phyloP scores from a whole-genome alignment of 2,113 vertebrate genomes.

The Catharus bicknelli region DNA sequence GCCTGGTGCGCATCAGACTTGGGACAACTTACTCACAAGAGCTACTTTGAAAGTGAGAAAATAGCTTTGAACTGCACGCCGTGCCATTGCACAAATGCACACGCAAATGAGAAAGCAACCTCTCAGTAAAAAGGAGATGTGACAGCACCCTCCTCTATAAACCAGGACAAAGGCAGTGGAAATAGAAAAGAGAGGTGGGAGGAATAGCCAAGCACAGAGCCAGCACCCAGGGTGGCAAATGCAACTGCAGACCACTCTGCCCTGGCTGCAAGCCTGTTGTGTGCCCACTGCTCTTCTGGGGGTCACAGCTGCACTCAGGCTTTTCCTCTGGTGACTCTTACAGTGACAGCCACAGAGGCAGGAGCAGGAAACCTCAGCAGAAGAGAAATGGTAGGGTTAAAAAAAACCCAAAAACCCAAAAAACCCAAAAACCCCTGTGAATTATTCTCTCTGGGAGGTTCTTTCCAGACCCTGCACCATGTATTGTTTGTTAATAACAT shows the following conservation, averaged over 20 bases:
- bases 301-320: not conserved
- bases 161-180: not conserved
- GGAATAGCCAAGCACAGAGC: rapidly evolving
- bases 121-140: not conserved
- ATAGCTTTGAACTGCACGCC: conserved; percentile 46
- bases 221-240: not conserved
- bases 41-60: conserved; percentile 46
- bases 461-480: not conserved
- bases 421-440: not conserved
- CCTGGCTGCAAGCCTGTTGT: not conserved
- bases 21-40: conserved; percentile 3
- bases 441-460: not conserved
- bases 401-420: not conserved
- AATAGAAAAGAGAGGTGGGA: not conserved
- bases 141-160: not conserved
- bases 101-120: not conserved
- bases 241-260: not conserved
- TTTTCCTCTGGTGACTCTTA: not conserved
- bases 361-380: not conserved
- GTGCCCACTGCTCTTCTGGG: not conserved
- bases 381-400: not conserved
- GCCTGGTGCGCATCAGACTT: conserved; percentile 17
- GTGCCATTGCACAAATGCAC: not conserved
- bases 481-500: not conserved
- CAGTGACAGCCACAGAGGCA: not conserved